Percentiles rank a stretch among this genome's conserved stretches.
phyloP scores from a whole-genome alignment of 1,140 invertebrate species.

The Drosophila lacertosa region DNA sequence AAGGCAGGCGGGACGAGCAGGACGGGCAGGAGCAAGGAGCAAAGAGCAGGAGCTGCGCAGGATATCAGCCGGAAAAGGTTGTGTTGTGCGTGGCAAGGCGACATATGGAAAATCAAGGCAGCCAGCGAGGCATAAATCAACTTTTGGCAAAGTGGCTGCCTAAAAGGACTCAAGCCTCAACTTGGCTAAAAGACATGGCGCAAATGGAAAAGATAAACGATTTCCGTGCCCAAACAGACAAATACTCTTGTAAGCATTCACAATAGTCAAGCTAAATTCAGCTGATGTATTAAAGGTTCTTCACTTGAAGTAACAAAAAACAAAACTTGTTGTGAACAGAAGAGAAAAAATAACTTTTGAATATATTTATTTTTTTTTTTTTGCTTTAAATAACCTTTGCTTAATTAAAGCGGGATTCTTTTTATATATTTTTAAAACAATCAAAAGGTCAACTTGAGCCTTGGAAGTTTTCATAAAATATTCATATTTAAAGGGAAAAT shows the following conservation, averaged over 20 bases:
- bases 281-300: background rate
- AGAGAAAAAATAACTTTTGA: background rate
- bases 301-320: background rate
- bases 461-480: too few relatives aligned
- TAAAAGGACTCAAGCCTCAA: conserved; percentile 29
- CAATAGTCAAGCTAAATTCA: background rate
- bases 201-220: conserved; percentile 43
- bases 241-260: background rate
- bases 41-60: background rate
- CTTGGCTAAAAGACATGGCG: conserved; percentile 10
- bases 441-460: too few relatives aligned
- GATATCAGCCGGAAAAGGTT: conserved; percentile 42
- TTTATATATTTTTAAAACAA: background rate
- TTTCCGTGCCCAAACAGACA: conserved; percentile 23
- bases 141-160: conserved; percentile 44
- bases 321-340: background rate
- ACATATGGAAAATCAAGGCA: conserved; percentile 40
- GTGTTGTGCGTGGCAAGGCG: conserved; percentile 26
- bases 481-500: too few relatives aligned
- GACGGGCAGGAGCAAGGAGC: background rate
- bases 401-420: background rate
- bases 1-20: conserved; percentile 16
- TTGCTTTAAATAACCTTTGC: background rate
- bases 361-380: background rate
- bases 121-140: conserved; percentile 55